phyloP scores from a whole-genome alignment of 1,140 invertebrate species.

The Leptopilina clavipes region DNA sequence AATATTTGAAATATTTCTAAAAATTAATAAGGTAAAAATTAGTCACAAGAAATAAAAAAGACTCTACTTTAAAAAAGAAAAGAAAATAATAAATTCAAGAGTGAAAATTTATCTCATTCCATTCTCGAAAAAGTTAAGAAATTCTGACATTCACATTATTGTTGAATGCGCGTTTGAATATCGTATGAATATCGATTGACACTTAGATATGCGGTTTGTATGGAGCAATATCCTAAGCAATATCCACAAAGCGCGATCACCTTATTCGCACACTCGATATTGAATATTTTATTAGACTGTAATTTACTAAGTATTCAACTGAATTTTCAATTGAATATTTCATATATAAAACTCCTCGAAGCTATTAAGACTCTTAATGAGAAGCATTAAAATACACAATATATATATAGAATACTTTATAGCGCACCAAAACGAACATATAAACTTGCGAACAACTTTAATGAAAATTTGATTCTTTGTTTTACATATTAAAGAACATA shows the following conservation, averaged over 20 bases:
- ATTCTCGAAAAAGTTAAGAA: background rate
- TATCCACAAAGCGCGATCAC: conserved; percentile 6
- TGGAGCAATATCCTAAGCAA: conserved; percentile 25
- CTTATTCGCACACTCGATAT: conserved; percentile 5
- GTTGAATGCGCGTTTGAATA: conserved; percentile 6
- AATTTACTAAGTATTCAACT: conserved; percentile 1
- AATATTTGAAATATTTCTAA: too few relatives aligned
- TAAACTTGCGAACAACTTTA: too few relatives aligned
- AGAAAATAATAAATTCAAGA: background rate
- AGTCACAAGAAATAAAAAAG: background rate
- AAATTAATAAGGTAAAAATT: too few relatives aligned
- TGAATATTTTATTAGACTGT: conserved; percentile 6
- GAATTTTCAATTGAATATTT: background rate
- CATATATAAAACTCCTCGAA: background rate
- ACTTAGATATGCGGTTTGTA: conserved; percentile 31
- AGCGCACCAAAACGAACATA: too few relatives aligned
- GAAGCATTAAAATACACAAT: background rate
- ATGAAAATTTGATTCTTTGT: too few relatives aligned
- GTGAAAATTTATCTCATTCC: background rate
- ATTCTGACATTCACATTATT: conserved; percentile 13
- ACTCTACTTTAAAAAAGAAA: background rate
- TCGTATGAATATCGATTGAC: conserved; percentile 26
- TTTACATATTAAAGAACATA: too few relatives aligned
- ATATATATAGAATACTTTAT: too few relatives aligned
- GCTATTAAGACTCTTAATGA: conserved; percentile 1